A percentile compares a stretch with the other conserved stretches of the same genome.
Evolutionary conservation across 2,113 vertebrate species (phyloP).

Genomic region (Callorhinus ursinus): DNA sequence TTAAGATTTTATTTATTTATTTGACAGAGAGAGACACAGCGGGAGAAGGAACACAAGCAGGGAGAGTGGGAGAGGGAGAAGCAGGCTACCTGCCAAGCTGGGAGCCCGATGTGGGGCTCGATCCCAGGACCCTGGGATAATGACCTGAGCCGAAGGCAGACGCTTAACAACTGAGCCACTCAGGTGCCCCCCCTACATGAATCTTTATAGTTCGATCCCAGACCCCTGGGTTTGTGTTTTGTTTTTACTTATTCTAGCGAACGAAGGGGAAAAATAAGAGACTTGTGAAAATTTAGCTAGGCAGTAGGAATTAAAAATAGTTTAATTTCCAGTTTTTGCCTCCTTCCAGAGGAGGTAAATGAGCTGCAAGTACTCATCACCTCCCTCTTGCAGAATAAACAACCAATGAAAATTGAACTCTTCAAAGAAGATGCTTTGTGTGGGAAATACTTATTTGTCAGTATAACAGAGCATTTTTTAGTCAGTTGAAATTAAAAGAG

Average conservation of each 20-base stretch:
- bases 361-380: not conserved
- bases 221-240: not conserved
- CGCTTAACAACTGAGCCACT: too few relatives aligned
- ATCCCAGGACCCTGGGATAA: too few relatives aligned
- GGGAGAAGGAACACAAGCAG: too few relatives aligned
- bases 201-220: not conserved
- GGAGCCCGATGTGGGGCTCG: too few relatives aligned
- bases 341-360: not conserved
- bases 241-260: constrained; percentile 47
- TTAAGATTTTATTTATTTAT: too few relatives aligned
- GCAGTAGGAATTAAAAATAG: constrained; percentile 29
- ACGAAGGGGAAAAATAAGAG: constrained; percentile 43
- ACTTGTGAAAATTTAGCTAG: constrained; percentile 34
- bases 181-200: not conserved
- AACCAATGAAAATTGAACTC: not conserved
- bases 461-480: not conserved
- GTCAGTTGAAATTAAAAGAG: constrained; percentile 16
- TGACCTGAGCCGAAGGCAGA: too few relatives aligned
- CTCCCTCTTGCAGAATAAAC: not conserved
- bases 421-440: constrained; percentile 20
- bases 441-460: not conserved
- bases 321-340: not conserved
- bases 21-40: too few relatives aligned
- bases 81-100: too few relatives aligned
- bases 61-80: too few relatives aligned